Conservation (phyloP, 2,113 vertebrate genomes). For the Sinocyclocheilus anshuiensis region DNA sequence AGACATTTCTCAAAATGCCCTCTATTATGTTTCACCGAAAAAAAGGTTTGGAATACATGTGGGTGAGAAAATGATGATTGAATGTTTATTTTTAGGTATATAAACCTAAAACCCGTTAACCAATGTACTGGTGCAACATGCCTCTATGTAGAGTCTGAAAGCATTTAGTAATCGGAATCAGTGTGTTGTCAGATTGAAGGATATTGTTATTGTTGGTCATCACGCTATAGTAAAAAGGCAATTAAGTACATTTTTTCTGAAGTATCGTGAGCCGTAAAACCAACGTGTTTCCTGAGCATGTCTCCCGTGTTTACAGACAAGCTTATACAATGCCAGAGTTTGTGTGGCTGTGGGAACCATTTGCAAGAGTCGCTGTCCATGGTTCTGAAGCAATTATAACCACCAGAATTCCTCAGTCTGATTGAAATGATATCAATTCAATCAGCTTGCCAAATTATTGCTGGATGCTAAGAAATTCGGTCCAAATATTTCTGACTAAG, state of each 20-base stretch:
- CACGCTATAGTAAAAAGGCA: background rate
- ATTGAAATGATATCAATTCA: background rate
- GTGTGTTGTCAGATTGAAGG: background rate
- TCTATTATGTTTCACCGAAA: no score
- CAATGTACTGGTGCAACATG: background rate
- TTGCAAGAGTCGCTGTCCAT: slow-evolving; percentile 52
- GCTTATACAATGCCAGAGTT: background rate
- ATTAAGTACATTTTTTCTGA: background rate
- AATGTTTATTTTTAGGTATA: background rate
- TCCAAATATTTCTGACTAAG: background rate
- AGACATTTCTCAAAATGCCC: background rate
- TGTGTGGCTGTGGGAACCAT: background rate
- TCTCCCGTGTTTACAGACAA: background rate
- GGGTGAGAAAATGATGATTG: background rate
- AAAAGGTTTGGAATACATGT: background rate
- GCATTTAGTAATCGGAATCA: background rate
- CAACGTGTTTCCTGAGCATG: no score
- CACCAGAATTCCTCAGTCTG: background rate
- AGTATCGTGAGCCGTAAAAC: background rate
- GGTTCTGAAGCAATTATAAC: slow-evolving; percentile 18
- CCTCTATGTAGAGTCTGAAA: background rate
- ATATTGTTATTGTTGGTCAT: background rate
- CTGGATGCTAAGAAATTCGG: background rate
- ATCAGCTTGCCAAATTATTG: background rate
- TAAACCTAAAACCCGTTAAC: background rate